Evolutionary conservation across 1,140 invertebrate species (phyloP).

Genomic region (Trissolcus basalis): DNA sequence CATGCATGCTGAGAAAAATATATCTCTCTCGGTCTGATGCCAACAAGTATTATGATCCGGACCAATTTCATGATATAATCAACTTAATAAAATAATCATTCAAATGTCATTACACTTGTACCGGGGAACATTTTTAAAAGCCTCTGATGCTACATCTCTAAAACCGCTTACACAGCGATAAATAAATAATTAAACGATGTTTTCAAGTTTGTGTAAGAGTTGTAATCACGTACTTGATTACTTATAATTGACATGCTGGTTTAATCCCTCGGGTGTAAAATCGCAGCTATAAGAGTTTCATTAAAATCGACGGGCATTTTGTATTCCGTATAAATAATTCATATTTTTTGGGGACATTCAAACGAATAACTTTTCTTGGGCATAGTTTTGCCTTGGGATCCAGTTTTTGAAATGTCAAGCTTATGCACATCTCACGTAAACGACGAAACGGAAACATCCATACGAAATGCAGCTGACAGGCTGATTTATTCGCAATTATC

Average conservation of each 20-base stretch:
- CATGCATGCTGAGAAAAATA: slow-evolving; percentile 48
- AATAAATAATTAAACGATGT: slow-evolving; percentile 25
- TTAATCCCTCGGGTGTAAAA: too few species aligned
- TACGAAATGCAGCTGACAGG: slow-evolving; percentile 40
- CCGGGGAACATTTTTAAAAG: too few species aligned
- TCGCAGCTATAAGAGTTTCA: too few species aligned
- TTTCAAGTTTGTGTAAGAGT: background rate
- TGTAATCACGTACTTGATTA: slow-evolving; percentile 30
- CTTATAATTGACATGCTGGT: background rate
- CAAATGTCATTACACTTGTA: slow-evolving; percentile 30
- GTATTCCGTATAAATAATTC: background rate
- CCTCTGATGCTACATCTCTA: too few species aligned
- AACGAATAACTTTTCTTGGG: too few species aligned
- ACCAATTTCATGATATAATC: slow-evolving; percentile 37
- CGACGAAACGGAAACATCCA: slow-evolving; percentile 14
- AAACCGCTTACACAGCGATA: too few species aligned
- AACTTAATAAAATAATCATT: slow-evolving; percentile 46
- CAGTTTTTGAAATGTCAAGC: slow-evolving; percentile 21
- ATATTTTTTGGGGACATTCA: background rate
- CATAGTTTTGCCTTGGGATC: background rate
- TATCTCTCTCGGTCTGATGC: slow-evolving; percentile 37
- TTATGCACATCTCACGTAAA: slow-evolving; percentile 8
- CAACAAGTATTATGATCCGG: slow-evolving; percentile 30
- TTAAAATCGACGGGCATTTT: too few species aligned
- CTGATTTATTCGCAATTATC: slow-evolving; percentile 53